Percentiles rank a stretch among this genome's conserved stretches.
Conservation (phyloP, 2,888 invertebrate species). For the Dioctria rufipes region DNA sequence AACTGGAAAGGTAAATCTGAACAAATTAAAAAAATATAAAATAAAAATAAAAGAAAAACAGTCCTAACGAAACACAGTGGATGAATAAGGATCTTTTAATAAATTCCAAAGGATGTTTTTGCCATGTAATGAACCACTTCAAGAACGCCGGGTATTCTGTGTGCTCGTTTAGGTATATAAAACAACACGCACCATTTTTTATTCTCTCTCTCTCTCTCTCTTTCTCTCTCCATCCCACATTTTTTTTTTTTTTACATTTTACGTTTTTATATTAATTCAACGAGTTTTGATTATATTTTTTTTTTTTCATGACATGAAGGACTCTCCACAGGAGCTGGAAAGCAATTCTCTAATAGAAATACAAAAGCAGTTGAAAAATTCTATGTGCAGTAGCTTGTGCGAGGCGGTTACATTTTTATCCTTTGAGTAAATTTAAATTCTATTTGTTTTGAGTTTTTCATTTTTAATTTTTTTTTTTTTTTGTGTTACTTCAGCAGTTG, state of each 20-base stretch:
- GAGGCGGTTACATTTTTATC: no score
- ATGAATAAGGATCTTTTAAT: slow-evolving; percentile 19
- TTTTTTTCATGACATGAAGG: not conserved
- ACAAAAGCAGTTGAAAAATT: slow-evolving; percentile 16
- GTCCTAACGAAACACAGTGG: not conserved
- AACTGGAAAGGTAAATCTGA: slow-evolving; percentile 32
- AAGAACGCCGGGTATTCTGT: not conserved
- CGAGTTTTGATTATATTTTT: not conserved
- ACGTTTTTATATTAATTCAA: not conserved
- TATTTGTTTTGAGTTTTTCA: no score
- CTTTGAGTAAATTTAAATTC: no score
- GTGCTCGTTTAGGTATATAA: no score
- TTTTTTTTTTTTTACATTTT: no score
- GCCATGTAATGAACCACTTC: slow-evolving; percentile 23
- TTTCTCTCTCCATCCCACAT: no score
- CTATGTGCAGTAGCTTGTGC: no score
- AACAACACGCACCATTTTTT: no score
- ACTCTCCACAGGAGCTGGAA: not conserved
- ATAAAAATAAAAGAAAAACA: slow-evolving; percentile 4
- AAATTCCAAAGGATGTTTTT: slow-evolving; percentile 23
- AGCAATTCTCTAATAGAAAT: slow-evolving; percentile 14
- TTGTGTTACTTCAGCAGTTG: no score
- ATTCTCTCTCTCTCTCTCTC: no score
- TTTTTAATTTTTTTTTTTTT: no score
- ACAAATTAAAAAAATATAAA: slow-evolving; percentile 3